Base-by-base conservation (phyloP, 2,113 vertebrate genomes). In the Bufo bufo region DNA sequence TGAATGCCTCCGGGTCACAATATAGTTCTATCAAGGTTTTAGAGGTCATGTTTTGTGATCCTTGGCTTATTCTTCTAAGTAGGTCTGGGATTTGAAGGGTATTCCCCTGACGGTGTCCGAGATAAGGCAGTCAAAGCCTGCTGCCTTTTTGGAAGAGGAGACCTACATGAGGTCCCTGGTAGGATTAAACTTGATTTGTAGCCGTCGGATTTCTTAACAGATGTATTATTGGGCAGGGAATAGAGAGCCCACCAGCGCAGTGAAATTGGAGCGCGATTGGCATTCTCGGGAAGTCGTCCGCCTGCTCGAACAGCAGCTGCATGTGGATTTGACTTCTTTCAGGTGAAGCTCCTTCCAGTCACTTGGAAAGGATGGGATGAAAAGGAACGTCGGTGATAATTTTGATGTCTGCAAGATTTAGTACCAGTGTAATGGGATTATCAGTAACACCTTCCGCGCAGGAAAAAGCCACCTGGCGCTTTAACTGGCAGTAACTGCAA, bases 381-480 rank as follows among this genome's bases (percentile, higher is more conserved):
- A 96, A 61, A 61, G 17, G 94, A 96, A 94, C 94, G 94, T 95
- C 93, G 95, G 95, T 95, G 96, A 96, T 96, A 95, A 96, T 96
- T 96, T 96, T 97, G 96, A 96, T 96, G 96, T 96, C 95, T 95
- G 95, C 94, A 94, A 97, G 96, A 96, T 96, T 97, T 97, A 96
- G 95, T 95, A 93, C 93, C 93, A 94, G 95, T 94, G 96, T 98
- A 98, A 99, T 98, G 97, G 96, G 98, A 98, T 99, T 99, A 99
- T 96, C 95, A 91, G 96, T 97, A 97, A 98, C 97, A 97, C 97
- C 97, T 98, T 97, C 95, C 91, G 94, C 93, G 95, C 93, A 94
- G 96, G 95, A 50, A 95, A 96, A 95, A 97, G 96, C 97, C 97
- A 98, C 97, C 97, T 99, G 97, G 97, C 91, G 96, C 95, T 97